Evolutionary conservation across 53 echinoderm and acorn worm species (phyloP).

Genomic region (Echinarachnius parma): DNA sequence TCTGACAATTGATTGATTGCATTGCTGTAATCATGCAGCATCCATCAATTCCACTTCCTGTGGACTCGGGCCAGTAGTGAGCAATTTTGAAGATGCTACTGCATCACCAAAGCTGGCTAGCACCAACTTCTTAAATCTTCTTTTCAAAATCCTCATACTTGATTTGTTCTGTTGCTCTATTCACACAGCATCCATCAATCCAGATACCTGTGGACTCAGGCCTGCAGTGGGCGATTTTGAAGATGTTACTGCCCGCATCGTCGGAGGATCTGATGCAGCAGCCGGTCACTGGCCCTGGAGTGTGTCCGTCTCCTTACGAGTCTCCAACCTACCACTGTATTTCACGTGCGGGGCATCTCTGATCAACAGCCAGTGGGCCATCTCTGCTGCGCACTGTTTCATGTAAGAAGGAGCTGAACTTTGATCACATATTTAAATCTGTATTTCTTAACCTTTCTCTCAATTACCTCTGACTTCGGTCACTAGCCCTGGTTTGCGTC

Average conservation of each 20-base stretch:
- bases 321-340: not conserved
- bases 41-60: not conserved
- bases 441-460: too few relatives aligned
- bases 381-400: conserved; percentile 25
- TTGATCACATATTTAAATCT: too few relatives aligned
- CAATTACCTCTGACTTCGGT: too few relatives aligned
- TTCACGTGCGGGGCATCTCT: conserved; percentile 8
- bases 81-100: too few relatives aligned
- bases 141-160: not conserved
- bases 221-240: not conserved
- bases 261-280: conserved; percentile 9
- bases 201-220: conserved; percentile 6
- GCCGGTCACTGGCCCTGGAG: conserved; percentile 22
- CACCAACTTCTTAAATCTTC: too few relatives aligned
- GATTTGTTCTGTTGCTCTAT: not conserved
- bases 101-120: too few relatives aligned
- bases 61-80: not conserved
- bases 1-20: too few relatives aligned
- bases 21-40: not conserved
- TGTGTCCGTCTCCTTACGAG: conserved; percentile 9
- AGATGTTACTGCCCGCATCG: conserved; percentile 6
- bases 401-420: too few relatives aligned
- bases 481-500: too few relatives aligned
- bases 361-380: conserved; percentile 19
- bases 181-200: conserved; percentile 16